Evolutionary conservation across 2,888 invertebrate genomes (phyloP).

Genomic region (Synanthedon myopaeformis): DNA sequence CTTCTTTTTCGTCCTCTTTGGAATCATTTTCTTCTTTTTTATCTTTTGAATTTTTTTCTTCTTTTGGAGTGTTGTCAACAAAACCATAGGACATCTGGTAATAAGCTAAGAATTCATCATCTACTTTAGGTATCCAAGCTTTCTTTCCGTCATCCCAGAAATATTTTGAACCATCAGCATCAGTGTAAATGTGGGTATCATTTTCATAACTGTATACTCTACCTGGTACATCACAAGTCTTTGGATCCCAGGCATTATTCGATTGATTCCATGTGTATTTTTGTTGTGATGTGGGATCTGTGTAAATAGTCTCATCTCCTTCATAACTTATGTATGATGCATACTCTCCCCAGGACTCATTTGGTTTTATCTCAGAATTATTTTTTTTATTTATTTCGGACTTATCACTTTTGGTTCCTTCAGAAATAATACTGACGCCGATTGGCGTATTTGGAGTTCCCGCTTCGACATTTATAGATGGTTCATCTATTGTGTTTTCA

Average conservation of each 20-base stretch:
- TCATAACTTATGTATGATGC: slow-evolving; percentile 77
- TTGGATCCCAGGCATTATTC: slow-evolving; percentile 62
- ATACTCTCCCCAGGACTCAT: slow-evolving; percentile 47
- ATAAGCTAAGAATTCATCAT: slow-evolving; percentile 94
- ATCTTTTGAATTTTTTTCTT: slow-evolving; percentile 29
- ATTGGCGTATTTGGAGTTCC: neutral
- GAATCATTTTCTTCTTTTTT: slow-evolving; percentile 34
- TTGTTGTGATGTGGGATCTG: slow-evolving; percentile 76
- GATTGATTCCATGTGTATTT: slow-evolving; percentile 75
- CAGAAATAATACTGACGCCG: neutral
- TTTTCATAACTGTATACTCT: slow-evolving; percentile 78
- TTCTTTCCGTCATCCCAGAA: slow-evolving; percentile 92
- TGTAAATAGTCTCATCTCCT: slow-evolving; percentile 78
- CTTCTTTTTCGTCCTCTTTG: slow-evolving; percentile 10
- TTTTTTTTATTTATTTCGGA: neutral
- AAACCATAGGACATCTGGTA: slow-evolving; percentile 97
- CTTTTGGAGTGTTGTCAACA: slow-evolving; percentile 68
- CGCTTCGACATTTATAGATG: neutral
- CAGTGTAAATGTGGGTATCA: slow-evolving; percentile 83
- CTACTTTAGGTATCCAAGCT: slow-evolving; percentile 97
- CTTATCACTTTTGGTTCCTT: neutral
- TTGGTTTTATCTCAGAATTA: slow-evolving; percentile 3
- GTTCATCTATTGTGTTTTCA: neutral
- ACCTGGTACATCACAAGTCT: slow-evolving; percentile 34
- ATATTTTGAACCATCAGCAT: slow-evolving; percentile 88